Percentiles rank a stretch among this genome's conserved stretches.
Conservation (phyloP, 2,888 invertebrate genomes). For the Yponomeuta evonymella region DNA sequence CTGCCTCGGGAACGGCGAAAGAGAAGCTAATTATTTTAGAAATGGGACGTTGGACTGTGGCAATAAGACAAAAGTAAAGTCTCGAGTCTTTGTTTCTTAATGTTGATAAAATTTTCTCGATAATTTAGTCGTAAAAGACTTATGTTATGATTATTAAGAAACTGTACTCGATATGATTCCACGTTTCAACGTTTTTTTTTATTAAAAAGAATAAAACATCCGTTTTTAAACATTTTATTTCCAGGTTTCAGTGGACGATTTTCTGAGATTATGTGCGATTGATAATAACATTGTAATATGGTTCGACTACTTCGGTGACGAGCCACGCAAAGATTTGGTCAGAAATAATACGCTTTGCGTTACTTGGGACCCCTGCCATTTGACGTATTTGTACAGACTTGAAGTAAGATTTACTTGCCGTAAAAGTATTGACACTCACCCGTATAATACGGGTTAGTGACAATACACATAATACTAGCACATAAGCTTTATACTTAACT, state of each 20-base stretch:
- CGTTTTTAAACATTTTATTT: constrained; percentile 16
- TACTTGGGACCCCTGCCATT: constrained; percentile 64
- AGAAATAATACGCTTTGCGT: constrained; percentile 62
- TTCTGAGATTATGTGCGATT: constrained; percentile 57
- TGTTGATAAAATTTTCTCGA: background rate
- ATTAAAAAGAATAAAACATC: background rate
- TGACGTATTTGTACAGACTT: constrained; percentile 62
- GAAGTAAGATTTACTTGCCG: constrained; percentile 41
- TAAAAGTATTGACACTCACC: background rate
- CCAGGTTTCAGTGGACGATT: constrained; percentile 50
- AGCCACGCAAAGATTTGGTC: constrained; percentile 66
- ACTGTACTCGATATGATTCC: background rate
- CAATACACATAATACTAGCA: background rate
- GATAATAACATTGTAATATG: constrained; percentile 65
- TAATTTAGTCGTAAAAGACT: too few species aligned
- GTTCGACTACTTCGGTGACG: constrained; percentile 68
- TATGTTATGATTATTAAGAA: too few species aligned
- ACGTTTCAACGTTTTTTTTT: background rate
- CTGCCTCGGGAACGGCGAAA: constrained; percentile 64
- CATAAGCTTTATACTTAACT: background rate
- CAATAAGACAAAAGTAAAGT: constrained; percentile 52
- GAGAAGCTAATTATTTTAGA: constrained; percentile 63
- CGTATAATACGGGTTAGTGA: background rate
- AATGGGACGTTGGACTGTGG: constrained; percentile 69
- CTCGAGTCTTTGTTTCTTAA: background rate